Evolutionary conservation across 2,113 vertebrate genomes (phyloP), one percentile per base, ranked within the genome.

Genomic region (Stegastes partitus): DNA sequence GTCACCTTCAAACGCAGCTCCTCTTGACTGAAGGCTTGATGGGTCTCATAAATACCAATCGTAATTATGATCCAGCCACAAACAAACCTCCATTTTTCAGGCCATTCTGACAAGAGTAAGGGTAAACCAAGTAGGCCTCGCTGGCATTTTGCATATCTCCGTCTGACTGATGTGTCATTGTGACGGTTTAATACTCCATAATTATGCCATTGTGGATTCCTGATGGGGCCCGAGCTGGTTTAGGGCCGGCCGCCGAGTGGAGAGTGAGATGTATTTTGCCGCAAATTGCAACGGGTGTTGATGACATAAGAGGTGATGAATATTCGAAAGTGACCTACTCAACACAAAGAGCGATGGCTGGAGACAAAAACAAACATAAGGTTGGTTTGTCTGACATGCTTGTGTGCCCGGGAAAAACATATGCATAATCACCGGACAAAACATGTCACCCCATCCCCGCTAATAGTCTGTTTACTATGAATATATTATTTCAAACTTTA

Each of bases 1-100:
- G 94, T 94, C 93, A 95, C 93, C 94, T 94, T 93, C 93, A 92
- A 83, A 92, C 14, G 66, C 85, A 61, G 82, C 82, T 74, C 70
- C 64, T 90, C 83, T 84, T 82, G 82, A 88, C 88, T 89, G 87
- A 93, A 91, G 79, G 86, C 88, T 91, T 91, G 92, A 93, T 91
- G 90, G 92, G 58, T 64, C 84, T 88, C 92, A 89, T 93, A 93
- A 93, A 94, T 91, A 92, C 81, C 83, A 64, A 39, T 87, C 83
- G 80, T 90, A 92, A 94, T 94, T 93, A 93, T 87, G 73, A 93
- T 88, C 84, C 83, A 34, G 53, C 76, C 62, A 74, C 70, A 91
- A 84, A 89, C 88, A 91, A 91, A 78, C 87, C 77, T 79, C 80
- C 66, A 86, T 91, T 87, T 87, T 83, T 54, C 87, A 75, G 76